A percentile compares a stretch with the other conserved stretches of the same genome.
Evolutionary conservation across 2,113 vertebrate species (phyloP).

Genomic region (Sus scrofa): DNA sequence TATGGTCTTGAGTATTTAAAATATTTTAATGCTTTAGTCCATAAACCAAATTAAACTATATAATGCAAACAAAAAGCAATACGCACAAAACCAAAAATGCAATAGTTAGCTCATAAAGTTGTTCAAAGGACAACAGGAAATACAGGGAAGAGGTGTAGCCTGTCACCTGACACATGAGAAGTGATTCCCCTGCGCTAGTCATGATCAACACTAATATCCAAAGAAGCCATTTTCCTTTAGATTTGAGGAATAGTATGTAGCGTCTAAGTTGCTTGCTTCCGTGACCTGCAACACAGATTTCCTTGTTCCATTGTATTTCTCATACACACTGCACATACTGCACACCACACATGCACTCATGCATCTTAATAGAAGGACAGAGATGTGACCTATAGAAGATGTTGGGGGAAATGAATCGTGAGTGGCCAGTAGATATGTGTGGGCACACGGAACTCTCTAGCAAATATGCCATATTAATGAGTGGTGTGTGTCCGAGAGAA

Average conservation of each 20-base stretch:
- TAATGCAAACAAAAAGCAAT: background rate
- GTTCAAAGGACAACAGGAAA: background rate
- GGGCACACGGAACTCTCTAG: background rate
- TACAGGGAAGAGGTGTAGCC: background rate
- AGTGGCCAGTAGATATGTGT: background rate
- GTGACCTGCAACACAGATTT: background rate
- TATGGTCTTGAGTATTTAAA: background rate
- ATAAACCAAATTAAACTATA: background rate
- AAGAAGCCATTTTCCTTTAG: background rate
- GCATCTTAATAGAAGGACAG: background rate
- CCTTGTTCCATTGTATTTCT: background rate
- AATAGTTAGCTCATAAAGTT: background rate
- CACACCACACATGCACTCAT: background rate
- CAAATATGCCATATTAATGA: background rate
- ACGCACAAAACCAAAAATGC: background rate
- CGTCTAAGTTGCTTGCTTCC: background rate
- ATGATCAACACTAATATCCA: background rate
- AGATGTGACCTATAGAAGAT: background rate
- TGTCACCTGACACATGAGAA: background rate
- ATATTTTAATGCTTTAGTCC: background rate
- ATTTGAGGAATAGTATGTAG: background rate
- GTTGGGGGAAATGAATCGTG: background rate
- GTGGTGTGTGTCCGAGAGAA: background rate
- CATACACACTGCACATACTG: background rate
- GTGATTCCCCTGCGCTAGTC: background rate